Percentiles rank a stretch among this genome's conserved stretches.
Evolutionary conservation across 2,113 vertebrate genomes (phyloP).

Genomic region (Petrocephalus zakoni): DNA sequence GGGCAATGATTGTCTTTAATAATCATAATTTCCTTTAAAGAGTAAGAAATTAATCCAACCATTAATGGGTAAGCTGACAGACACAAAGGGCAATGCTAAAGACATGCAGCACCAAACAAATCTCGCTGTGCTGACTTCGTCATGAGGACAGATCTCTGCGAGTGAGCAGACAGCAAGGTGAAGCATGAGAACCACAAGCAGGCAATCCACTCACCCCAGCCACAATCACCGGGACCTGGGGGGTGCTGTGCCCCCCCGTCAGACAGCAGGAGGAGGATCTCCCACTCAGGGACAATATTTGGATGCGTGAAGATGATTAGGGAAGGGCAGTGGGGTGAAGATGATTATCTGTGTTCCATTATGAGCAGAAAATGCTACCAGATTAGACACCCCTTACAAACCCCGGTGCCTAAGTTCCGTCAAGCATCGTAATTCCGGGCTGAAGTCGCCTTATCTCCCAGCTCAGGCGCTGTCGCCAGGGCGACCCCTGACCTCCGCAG

Average conservation of each 20-base stretch:
- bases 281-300: slow-evolving; percentile 61
- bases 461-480: slow-evolving; percentile 57
- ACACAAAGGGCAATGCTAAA: neutral
- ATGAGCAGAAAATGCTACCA: slow-evolving; percentile 56
- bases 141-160: neutral
- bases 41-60: neutral
- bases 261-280: slow-evolving; percentile 29
- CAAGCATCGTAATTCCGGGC: slow-evolving; percentile 53
- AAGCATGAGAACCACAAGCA: neutral
- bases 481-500: slow-evolving; percentile 52
- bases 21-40: too few species aligned
- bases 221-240: neutral
- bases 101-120: neutral
- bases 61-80: neutral
- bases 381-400: slow-evolving; percentile 49
- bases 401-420: slow-evolving; percentile 29
- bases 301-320: slow-evolving; percentile 36
- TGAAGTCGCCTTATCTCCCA: slow-evolving; percentile 58
- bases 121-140: neutral
- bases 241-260: neutral
- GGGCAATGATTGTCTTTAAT: too few species aligned
- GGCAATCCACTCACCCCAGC: neutral
- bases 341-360: slow-evolving; percentile 60
- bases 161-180: neutral
- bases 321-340: slow-evolving; percentile 39